Percentiles rank a stretch among this genome's conserved stretches.
Evolutionary conservation across 2,113 vertebrate species (phyloP).

Genomic region (crab-eating macaque (Macaca fascicularis)): T2T-MFA8v1.1 NC_088391.1:102077501-102078000

Average conservation of each 20-base stretch:
- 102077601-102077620: neutral
- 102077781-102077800: neutral
- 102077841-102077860: too few species aligned
- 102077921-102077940: too few species aligned
- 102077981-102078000: too few species aligned
- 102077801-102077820: rapidly evolving
- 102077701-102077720: neutral
- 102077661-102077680: neutral
- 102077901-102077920: too few species aligned
- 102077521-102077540: neutral
- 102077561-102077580: neutral
- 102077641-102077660: neutral
- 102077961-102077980: too few species aligned
- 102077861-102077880: too few species aligned
- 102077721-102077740: neutral
- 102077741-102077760: neutral
- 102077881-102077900: too few species aligned
- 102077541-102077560: neutral
- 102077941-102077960: too few species aligned
- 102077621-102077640: neutral
- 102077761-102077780: neutral
- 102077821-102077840: neutral
- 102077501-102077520: neutral
- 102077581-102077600: neutral
- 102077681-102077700: rapidly evolving